Base-by-base conservation (phyloP, 2,797 vertebrate genomes). In the Esox lucius region DNA sequence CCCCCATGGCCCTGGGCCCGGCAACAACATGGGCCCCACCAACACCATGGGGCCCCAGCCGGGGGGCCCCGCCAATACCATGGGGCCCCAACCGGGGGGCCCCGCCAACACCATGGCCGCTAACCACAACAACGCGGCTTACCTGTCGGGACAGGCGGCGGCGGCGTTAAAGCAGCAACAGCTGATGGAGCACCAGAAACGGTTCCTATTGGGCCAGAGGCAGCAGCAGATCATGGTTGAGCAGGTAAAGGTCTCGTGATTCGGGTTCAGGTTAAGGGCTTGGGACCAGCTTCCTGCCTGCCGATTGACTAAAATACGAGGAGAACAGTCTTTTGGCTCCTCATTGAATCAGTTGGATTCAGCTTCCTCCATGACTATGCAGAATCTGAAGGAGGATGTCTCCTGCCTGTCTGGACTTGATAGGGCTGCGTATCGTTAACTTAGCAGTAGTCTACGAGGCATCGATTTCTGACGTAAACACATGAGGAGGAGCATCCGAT, bases 171-270 rank as follows among this genome's bases (percentile, higher is more conserved):
- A 95, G 17, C 94, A 95, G 82, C 95, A 96, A 73, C 95, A 95
- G 86, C 85, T 97, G 0, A 86, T 95, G 83, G 94, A 92, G 69
- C 95, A 96, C 77, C 95, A 96, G 75, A 94, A 96, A 46, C 95
- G 96, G 70, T 78, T 83, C 84, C 46, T 94, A 26, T 35, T 80
- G 70, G 72, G 75, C n/a, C 93, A 93, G 85, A 80, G 90, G 16
- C 91, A 93, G 81, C 95, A 93, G n/a, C 93, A 97, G 78, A 90
- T 98, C 19, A 89, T 98, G 87, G 97, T 92, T 0, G 96, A 98
- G 75, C 96, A 98, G 96, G 98, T 97, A 82, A 81, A 76, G 3
- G 11, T 24, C 56, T 24, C 4, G 48, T 24, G 24, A 61, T 24
- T 26, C 12, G 1, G 22, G 56, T 61, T 3, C 59, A 19, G 19